Percentiles rank a stretch among this genome's conserved stretches.
Evolutionary conservation across 1,140 invertebrate genomes (phyloP).

Genomic region (Bombus waltoni): DNA sequence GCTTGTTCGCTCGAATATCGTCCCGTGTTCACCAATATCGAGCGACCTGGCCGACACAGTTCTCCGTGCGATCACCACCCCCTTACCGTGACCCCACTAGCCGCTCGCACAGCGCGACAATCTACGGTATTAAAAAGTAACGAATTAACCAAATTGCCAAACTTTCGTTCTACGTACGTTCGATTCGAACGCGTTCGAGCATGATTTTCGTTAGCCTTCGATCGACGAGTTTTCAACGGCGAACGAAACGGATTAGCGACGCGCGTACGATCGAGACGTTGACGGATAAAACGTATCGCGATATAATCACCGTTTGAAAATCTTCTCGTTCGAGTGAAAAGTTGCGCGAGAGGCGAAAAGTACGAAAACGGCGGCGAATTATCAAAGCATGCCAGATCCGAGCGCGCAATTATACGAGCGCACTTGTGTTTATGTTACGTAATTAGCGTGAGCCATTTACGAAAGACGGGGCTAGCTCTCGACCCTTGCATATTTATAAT

Average conservation of each 20-base stretch:
- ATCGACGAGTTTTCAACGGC: background rate
- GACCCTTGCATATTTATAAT: slow-evolving; percentile 42
- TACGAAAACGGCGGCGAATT: background rate
- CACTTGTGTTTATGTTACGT: slow-evolving; percentile 31
- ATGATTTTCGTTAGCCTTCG: too few relatives aligned
- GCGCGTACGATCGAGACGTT: background rate
- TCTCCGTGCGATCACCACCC: background rate
- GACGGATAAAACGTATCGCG: too few relatives aligned
- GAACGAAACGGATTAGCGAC: background rate
- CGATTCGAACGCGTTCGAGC: too few relatives aligned
- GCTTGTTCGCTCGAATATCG: background rate
- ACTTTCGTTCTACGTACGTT: background rate
- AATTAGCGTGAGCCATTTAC: slow-evolving; percentile 41
- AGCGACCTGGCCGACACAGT: background rate
- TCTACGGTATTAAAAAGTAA: background rate
- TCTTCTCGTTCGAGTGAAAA: background rate
- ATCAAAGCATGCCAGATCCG: background rate
- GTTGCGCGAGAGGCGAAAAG: background rate
- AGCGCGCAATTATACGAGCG: slow-evolving; percentile 25
- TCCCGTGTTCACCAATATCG: background rate
- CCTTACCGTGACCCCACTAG: background rate
- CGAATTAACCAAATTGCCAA: background rate
- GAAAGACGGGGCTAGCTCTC: slow-evolving; percentile 43
- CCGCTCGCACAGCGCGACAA: background rate
- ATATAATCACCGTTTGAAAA: background rate